phyloP scores from a whole-genome alignment of 2,888 invertebrate species.

The Perizoma flavofasciatum region DNA sequence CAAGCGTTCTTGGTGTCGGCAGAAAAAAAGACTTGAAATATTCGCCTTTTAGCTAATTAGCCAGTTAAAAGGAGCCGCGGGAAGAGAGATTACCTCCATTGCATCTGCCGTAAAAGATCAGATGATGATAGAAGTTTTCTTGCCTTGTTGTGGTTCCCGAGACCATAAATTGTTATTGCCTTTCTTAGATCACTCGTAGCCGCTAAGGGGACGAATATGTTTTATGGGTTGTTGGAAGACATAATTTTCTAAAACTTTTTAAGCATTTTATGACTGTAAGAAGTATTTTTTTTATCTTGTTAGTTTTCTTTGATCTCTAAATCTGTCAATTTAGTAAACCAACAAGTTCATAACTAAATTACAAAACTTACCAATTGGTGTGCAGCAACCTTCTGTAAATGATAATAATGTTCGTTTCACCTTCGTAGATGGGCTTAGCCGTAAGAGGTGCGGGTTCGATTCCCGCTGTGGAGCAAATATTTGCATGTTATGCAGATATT shows the following conservation, averaged over 20 bases:
- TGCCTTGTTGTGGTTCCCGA: slow-evolving; percentile 36
- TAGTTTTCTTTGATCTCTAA: slow-evolving; percentile 34
- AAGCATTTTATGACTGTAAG: slow-evolving; percentile 16
- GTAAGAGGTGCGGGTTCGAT: too few species aligned
- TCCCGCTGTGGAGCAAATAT: too few species aligned
- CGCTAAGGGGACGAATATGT: slow-evolving; percentile 51
- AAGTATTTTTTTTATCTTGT: slow-evolving; percentile 7
- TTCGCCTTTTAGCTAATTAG: slow-evolving; percentile 61
- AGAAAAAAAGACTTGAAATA: slow-evolving; percentile 40
- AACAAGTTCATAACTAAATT: too few species aligned
- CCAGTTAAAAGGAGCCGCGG: slow-evolving; percentile 58
- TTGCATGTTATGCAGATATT: too few species aligned
- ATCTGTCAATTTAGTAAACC: slow-evolving; percentile 16
- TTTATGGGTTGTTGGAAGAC: slow-evolving; percentile 45
- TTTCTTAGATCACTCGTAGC: slow-evolving; percentile 33
- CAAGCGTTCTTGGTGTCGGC: slow-evolving; percentile 30
- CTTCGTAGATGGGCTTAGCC: too few species aligned
- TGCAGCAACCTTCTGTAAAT: too few species aligned
- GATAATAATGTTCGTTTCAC: too few species aligned
- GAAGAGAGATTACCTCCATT: slow-evolving; percentile 54
- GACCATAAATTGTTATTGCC: slow-evolving; percentile 39
- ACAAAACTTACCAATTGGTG: too few species aligned
- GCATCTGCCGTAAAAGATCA: slow-evolving; percentile 42
- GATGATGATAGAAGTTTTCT: slow-evolving; percentile 30
- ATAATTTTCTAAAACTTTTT: slow-evolving; percentile 22